Evolutionary conservation across 2,888 invertebrate species (phyloP).

Genomic region (Branchinecta sandiegonensis): DNA sequence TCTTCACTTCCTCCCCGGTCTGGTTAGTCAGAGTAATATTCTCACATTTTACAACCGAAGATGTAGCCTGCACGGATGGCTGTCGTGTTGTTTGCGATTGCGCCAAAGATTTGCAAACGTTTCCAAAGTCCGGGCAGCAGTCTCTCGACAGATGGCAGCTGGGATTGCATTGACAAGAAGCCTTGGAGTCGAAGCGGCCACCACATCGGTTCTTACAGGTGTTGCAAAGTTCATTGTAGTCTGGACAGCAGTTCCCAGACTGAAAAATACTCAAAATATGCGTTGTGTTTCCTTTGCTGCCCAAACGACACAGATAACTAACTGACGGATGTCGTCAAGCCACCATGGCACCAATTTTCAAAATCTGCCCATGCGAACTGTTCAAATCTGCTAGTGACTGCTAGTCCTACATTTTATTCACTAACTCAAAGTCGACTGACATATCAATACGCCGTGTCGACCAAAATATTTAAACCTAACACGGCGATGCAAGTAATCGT

Average conservation of each 20-base stretch:
- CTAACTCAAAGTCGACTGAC: too few relatives aligned
- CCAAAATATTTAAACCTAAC: too few relatives aligned
- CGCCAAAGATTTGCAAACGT: not conserved
- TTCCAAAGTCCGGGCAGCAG: not conserved
- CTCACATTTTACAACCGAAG: not conserved
- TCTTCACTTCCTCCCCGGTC: not conserved
- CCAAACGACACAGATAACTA: too few relatives aligned
- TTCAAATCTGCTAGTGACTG: too few relatives aligned
- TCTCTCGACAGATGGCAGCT: conserved; percentile 9
- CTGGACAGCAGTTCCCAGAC: not conserved
- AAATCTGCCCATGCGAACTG: too few relatives aligned
- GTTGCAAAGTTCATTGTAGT: conserved; percentile 3
- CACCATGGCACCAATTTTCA: too few relatives aligned
- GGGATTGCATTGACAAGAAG: conserved; percentile 8
- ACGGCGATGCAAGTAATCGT: too few relatives aligned
- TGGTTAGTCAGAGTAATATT: not conserved
- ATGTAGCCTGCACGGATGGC: not conserved
- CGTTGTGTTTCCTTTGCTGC: too few relatives aligned
- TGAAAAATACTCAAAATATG: not conserved
- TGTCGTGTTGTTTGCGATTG: not conserved
- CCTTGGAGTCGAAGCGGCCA: not conserved
- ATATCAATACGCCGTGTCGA: too few relatives aligned
- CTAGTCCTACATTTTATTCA: too few relatives aligned
- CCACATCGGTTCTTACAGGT: conserved; percentile 2
- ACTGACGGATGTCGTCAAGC: too few relatives aligned